Percentiles rank a stretch among this genome's conserved stretches.
Conservation (phyloP, 2,888 invertebrate genomes). For the Idaea biselata region DNA sequence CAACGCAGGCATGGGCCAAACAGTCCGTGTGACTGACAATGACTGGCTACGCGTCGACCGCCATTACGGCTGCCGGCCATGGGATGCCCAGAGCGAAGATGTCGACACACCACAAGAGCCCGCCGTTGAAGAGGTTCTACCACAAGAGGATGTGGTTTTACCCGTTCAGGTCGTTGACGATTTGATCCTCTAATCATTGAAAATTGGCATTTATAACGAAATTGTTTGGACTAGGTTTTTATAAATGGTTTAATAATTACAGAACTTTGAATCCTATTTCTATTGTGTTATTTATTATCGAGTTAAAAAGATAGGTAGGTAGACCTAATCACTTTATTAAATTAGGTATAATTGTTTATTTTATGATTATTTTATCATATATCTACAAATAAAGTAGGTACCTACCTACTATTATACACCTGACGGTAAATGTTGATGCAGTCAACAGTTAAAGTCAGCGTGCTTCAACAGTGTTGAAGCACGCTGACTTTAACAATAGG, state of each 20-base stretch:
- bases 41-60: conserved; percentile 44
- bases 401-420: too few species aligned
- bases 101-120: conserved; percentile 11
- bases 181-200: not conserved
- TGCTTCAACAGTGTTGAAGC: too few species aligned
- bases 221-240: not conserved
- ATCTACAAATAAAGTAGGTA: too few species aligned
- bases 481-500: too few species aligned
- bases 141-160: not conserved
- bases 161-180: not conserved
- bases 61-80: conserved; percentile 21
- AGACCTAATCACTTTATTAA: too few species aligned
- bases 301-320: too few species aligned
- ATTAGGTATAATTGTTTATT: too few species aligned
- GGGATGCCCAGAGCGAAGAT: conserved; percentile 14
- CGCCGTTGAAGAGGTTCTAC: not conserved
- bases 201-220: not conserved
- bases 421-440: too few species aligned
- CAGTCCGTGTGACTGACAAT: conserved; percentile 39
- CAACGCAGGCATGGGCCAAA: conserved; percentile 44
- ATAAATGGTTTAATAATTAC: not conserved
- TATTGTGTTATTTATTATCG: too few species aligned
- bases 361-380: too few species aligned
- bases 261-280: too few species aligned
- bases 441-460: too few species aligned